Conservation (phyloP, 2,888 invertebrate species). For the Acronicta alni region DNA sequence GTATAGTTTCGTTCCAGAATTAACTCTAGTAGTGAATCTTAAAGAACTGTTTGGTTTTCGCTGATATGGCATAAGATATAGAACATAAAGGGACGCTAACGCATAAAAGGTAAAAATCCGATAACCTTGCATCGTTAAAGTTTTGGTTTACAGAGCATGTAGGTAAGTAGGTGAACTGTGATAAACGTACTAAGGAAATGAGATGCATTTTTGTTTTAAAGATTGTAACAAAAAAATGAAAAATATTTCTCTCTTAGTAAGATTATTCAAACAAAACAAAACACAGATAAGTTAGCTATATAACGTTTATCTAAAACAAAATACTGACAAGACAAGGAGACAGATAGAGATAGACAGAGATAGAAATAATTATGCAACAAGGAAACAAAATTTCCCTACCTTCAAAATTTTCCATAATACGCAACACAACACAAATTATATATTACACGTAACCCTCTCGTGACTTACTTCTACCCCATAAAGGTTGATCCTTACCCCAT, state of each 20-base stretch:
- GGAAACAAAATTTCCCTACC: background rate
- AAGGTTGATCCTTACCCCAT: slow-evolving; percentile 34
- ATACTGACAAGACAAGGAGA: background rate
- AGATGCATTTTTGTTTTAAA: background rate
- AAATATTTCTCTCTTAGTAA: too few relatives aligned
- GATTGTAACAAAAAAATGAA: background rate
- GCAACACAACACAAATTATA: background rate
- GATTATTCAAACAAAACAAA: background rate
- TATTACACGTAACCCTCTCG: background rate
- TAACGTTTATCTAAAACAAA: too few relatives aligned
- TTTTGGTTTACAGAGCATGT: slow-evolving; percentile 20
- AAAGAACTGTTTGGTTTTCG: too few relatives aligned
- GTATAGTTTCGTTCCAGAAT: too few relatives aligned
- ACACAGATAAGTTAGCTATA: background rate
- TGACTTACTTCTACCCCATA: slow-evolving; percentile 9
- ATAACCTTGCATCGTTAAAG: slow-evolving; percentile 15
- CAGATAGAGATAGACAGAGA: background rate
- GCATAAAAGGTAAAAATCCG: slow-evolving; percentile 7
- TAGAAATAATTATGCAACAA: background rate
- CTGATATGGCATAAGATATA: too few relatives aligned
- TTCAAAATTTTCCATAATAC: too few relatives aligned
- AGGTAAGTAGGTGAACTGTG: slow-evolving; percentile 23
- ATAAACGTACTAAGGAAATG: slow-evolving; percentile 1
- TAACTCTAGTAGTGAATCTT: too few relatives aligned
- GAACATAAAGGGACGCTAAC: too few relatives aligned